A percentile compares a stretch with the other conserved stretches of the same genome.
Evolutionary conservation across 2,888 invertebrate species (phyloP).

Genomic region (Gastrophysa polygoni): DNA sequence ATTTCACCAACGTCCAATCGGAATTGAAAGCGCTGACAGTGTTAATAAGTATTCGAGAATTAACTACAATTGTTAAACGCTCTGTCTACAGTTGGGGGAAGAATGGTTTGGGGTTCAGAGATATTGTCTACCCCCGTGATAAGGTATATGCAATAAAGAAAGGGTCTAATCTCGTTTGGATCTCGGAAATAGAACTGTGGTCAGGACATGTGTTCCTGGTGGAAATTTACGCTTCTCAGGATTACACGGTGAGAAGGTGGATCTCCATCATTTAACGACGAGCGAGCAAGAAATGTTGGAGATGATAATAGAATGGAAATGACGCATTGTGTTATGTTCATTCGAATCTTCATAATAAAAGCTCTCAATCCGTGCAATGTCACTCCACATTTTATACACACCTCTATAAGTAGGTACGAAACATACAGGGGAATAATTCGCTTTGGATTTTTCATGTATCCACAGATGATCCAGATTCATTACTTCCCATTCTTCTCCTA

Average conservation of each 20-base stretch:
- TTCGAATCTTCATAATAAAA: too few species aligned
- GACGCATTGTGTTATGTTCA: too few species aligned
- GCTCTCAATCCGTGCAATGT: too few species aligned
- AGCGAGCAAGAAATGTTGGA: too few species aligned
- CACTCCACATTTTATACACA: too few species aligned
- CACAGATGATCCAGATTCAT: too few species aligned
- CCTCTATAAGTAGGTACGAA: too few species aligned
- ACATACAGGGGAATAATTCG: too few species aligned
- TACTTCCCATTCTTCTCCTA: too few species aligned
- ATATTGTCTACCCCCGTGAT: background rate
- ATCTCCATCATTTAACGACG: too few species aligned
- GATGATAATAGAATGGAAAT: too few species aligned
- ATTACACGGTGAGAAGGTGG: background rate
- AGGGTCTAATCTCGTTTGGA: background rate
- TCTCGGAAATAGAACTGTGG: conserved; percentile 9
- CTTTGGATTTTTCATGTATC: too few species aligned
- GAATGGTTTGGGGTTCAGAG: background rate
- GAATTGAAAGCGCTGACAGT: background rate
- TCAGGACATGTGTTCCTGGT: background rate
- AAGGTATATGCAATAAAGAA: background rate
- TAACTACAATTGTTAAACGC: conserved; percentile 9
- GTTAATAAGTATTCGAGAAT: conserved; percentile 1
- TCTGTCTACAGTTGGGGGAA: background rate
- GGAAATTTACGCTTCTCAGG: background rate
- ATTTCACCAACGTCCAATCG: background rate